A percentile compares a stretch with the other conserved stretches of the same genome.
phyloP scores from a whole-genome alignment of 2,888 invertebrate species.

The Anarsia innoxiella region DNA sequence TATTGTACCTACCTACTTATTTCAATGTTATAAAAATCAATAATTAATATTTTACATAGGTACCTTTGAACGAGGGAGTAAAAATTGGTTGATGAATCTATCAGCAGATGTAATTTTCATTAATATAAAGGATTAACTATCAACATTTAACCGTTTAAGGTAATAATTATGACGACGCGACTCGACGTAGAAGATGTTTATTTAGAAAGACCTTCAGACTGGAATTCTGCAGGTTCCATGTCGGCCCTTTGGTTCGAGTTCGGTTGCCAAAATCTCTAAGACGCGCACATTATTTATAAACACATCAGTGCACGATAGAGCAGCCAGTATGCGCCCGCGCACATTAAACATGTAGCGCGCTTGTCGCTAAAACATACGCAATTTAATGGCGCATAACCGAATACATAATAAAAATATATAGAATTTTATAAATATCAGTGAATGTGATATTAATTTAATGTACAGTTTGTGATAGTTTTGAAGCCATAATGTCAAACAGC shows the following conservation, averaged over 20 bases:
- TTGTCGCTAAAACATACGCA: conserved; percentile 14
- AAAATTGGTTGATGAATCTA: neutral
- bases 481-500: conserved; percentile 50
- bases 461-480: conserved; percentile 11
- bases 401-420: no score
- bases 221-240: conserved; percentile 17
- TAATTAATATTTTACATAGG: neutral
- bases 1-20: no score
- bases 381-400: neutral
- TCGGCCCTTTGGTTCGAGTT: conserved; percentile 11
- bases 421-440: conserved; percentile 14
- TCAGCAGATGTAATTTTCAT: neutral
- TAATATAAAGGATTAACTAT: neutral
- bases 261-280: conserved; percentile 24
- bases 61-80: no score
- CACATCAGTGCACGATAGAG: conserved; percentile 27
- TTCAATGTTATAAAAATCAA: neutral
- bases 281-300: conserved; percentile 34
- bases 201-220: conserved; percentile 7
- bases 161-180: no score
- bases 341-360: conserved; percentile 42
- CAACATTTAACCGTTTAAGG: no score
- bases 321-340: conserved; percentile 35
- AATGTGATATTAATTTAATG: conserved; percentile 16
- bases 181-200: neutral